Evolutionary conservation across 2,797 vertebrate species (phyloP).

Genomic region (Perodicticus potto): DNA sequence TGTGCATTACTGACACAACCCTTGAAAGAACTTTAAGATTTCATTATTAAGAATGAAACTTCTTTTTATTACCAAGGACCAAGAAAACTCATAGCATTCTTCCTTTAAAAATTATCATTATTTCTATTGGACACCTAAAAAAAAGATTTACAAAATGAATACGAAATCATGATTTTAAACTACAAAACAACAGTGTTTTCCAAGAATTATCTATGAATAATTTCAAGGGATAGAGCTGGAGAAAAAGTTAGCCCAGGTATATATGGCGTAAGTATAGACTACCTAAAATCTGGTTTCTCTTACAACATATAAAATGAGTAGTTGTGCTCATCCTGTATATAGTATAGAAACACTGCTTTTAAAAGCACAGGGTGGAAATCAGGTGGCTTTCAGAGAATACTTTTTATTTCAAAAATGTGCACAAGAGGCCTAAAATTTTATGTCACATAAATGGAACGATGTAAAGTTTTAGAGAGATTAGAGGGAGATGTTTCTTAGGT

Average conservation of each 20-base stretch:
- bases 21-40: constrained; percentile 47
- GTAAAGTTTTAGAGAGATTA: constrained; percentile 11
- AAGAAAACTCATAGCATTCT: constrained; percentile 2
- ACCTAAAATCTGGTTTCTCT: neutral
- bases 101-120: constrained; percentile 57
- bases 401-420: neutral
- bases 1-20: constrained; percentile 39
- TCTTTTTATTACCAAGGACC: constrained; percentile 31
- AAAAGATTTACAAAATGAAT: neutral
- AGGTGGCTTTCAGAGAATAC: neutral
- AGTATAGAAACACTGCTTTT: constrained; percentile 15
- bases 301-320: neutral
- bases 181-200: neutral
- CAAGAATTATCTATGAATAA: neutral
- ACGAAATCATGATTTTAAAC: constrained; percentile 26
- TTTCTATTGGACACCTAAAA: constrained; percentile 2
- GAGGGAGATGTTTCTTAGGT: neutral
- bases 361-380: constrained; percentile 44
- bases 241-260: neutral
- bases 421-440: neutral
- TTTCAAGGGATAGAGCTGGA: neutral
- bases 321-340: neutral
- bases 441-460: constrained; percentile 33
- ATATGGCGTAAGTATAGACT: neutral
- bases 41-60: constrained; percentile 57